Evolutionary conservation across 1,140 invertebrate species (phyloP), one percentile per base, ranked within the genome.

Genomic region (Apis cerana): DNA sequence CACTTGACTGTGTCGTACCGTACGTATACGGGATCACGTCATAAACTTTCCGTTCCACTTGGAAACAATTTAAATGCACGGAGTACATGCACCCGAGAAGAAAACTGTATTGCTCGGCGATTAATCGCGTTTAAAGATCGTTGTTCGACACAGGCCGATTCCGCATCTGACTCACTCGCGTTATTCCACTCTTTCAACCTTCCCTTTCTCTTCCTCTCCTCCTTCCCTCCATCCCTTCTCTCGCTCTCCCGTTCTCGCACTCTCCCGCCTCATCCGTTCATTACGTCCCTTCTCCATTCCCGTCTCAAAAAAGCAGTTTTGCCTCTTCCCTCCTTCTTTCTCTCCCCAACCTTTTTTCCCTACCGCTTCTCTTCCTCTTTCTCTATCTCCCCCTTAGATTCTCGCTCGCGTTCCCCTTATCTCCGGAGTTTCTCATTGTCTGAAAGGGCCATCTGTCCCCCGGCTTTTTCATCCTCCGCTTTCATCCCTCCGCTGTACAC

Each of bases 341-440:
- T 79, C 77, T 59, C 23, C 69, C 71, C 43, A 70, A 83, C 82
- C 78, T 85, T 81, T 85, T 81, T 84, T 88, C 85, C 75, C 78
- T 82, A 33, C 33, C 33, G 76, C 78, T 80, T 69, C 69, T 82
- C 67, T 75, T 69, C 77, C 69, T 81, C 69, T 86, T 67, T 85
- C 76, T 82, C 77, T 85, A 54, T 86, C 27, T 67, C 67, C 81
- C 33, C 65, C 64, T 80, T 74, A 71, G 72, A 86, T 84, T 90
- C 85, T 88, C 83, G 61, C 76, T 89, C 88, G 82, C 85, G 77
- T 87, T 88, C 91, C 92, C 92, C 92, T 93, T 93, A 93, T 94
- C 93, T 93, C 91, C 93, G 88, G 91, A 94, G 92, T 94, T 94
- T 93, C 92, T 93, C 93, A 93, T 94, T 94, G 92, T 94, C 92